These are phyloP conservation scores for Helobdella robusta DNA, from an alignment of 2,888 invertebrate species.

Conservation along the genomic window DNA sequence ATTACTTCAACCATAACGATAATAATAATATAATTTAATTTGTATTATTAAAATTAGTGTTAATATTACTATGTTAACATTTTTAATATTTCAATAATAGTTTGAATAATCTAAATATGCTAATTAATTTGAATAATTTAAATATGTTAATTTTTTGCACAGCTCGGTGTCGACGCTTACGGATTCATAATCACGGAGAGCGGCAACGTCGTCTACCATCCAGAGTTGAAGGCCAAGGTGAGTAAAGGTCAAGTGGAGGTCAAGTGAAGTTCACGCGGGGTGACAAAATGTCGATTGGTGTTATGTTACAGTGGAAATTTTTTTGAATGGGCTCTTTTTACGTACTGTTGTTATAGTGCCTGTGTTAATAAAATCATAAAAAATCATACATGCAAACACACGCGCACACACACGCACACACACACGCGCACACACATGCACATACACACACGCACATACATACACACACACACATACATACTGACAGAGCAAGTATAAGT, in stretches of 20 bases:
- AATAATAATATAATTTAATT: not conserved
- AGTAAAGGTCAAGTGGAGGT: slow-evolving; percentile 50
- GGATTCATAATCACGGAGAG: slow-evolving; percentile 92
- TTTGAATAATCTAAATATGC: no score
- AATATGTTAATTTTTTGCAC: slow-evolving; percentile 30
- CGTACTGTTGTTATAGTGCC: no score
- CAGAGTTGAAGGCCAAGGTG: slow-evolving; percentile 85
- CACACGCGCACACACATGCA: no score
- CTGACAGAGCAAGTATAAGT: slow-evolving; percentile 20
- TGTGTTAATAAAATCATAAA: no score
- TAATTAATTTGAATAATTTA: no score
- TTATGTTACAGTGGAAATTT: no score
- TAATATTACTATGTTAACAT: not conserved
- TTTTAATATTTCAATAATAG: not conserved
- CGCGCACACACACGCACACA: slow-evolving; percentile 4
- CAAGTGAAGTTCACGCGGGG: no score
- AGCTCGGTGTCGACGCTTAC: slow-evolving; percentile 90
- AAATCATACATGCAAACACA: no score
- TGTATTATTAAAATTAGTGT: not conserved
- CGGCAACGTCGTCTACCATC: slow-evolving; percentile 87
- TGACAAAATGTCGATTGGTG: no score
- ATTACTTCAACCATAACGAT: not conserved
- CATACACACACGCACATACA: slow-evolving; percentile 3
- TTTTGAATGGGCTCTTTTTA: no score
- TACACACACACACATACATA: slow-evolving; percentile 2